Conservation (phyloP, 2,797 vertebrate species). For the Rousettus madagascariensis region DNA sequence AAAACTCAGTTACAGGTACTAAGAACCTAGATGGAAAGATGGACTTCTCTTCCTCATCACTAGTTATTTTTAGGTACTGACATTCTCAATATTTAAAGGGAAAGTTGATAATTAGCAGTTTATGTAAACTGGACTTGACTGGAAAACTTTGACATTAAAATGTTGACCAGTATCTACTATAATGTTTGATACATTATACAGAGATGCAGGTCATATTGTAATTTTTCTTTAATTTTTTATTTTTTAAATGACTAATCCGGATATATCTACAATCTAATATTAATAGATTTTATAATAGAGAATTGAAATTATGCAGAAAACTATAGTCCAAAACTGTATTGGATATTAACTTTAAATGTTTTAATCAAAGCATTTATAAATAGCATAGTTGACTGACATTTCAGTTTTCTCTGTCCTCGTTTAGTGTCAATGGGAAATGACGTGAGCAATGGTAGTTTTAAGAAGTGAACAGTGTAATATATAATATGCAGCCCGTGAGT, state of each 20-base stretch:
- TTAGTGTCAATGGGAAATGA: not conserved
- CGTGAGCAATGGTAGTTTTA: not conserved
- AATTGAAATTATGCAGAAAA: constrained; percentile 14
- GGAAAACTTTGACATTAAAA: not conserved
- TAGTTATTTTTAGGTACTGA: not conserved
- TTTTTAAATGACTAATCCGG: not conserved
- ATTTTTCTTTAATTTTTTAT: not conserved
- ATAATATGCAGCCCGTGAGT: not conserved
- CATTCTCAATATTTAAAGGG: not conserved
- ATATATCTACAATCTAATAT: not conserved
- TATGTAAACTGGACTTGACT: not conserved
- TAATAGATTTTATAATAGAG: not conserved
- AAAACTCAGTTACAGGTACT: not conserved
- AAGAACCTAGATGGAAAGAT: not conserved
- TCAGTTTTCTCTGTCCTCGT: not conserved
- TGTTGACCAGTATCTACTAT: not conserved
- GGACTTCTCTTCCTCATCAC: not conserved
- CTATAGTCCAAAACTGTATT: not conserved
- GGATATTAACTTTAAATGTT: not conserved
- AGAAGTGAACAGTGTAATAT: not conserved
- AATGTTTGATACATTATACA: not conserved
- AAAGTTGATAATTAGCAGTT: not conserved
- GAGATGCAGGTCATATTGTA: not conserved
- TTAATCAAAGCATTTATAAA: not conserved
- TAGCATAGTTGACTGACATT: not conserved